Percentiles rank a stretch among this genome's conserved stretches.
phyloP scores from a whole-genome alignment of 2,113 vertebrate species.

The Rhea pennata region DNA sequence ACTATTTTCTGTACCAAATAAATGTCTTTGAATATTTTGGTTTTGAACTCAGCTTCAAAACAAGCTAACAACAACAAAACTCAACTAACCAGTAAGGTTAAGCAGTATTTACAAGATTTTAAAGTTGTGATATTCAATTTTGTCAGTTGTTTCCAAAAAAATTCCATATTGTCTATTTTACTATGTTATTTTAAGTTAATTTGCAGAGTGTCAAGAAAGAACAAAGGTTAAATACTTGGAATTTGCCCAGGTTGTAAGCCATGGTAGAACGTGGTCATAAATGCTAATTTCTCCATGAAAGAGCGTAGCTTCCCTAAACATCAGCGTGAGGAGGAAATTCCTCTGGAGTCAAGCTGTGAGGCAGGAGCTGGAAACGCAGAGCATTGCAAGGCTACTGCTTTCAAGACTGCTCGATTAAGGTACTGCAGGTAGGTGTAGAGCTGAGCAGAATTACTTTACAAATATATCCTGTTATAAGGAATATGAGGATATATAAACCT shows the following conservation, averaged over 20 bases:
- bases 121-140: not conserved
- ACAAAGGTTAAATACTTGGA: conserved; percentile 37
- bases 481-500: not conserved
- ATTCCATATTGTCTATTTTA: not conserved
- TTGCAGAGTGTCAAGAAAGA: conserved; percentile 5
- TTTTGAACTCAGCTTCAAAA: conserved; percentile 4
- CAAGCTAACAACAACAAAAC: conserved; percentile 29
- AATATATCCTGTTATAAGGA: not conserved
- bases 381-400: not conserved
- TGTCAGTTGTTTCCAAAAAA: conserved; percentile 3
- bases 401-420: not conserved
- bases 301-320: not conserved
- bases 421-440: not conserved
- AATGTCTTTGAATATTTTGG: not conserved
- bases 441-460: not conserved
- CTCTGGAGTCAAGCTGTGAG: not conserved
- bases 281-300: not conserved
- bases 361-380: not conserved
- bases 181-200: conserved; percentile 42
- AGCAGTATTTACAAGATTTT: conserved; percentile 12
- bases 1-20: not conserved
- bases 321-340: not conserved
- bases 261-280: not conserved
- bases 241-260: conserved; percentile 24
- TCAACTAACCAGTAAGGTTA: conserved; percentile 31